Percentiles rank a stretch among this genome's conserved stretches.
Evolutionary conservation across 30 jellyfish, hydroid and myxozoan genomes (phyloP).

Genomic region (Catostylus mosaicus): DNA sequence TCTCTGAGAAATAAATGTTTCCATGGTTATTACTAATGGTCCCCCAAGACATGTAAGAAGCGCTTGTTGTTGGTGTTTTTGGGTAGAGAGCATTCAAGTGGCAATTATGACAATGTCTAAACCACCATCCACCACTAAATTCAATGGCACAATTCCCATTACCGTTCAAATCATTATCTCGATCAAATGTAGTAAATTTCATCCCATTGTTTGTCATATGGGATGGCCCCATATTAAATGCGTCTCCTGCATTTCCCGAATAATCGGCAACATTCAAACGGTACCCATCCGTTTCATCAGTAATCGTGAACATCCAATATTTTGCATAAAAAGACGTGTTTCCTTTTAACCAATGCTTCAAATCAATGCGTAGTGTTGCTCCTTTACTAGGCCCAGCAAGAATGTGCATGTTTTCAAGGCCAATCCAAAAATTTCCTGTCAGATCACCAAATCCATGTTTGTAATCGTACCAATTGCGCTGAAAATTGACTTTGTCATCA

Average conservation of each 20-base stretch:
- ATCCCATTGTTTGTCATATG: neutral
- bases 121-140: slow-evolving; percentile 21
- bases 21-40: slow-evolving; percentile 5
- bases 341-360: slow-evolving; percentile 23
- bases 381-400: slow-evolving; percentile 7
- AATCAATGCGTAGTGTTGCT: neutral
- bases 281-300: slow-evolving; percentile 21
- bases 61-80: neutral
- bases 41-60: slow-evolving; percentile 19
- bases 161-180: neutral
- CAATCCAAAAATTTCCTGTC: slow-evolving; percentile 20
- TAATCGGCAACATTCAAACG: neutral
- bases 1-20: slow-evolving; percentile 27
- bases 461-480: slow-evolving; percentile 22
- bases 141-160: neutral
- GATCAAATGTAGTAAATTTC: slow-evolving; percentile 5
- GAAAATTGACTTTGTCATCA: slow-evolving; percentile 33
- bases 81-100: slow-evolving; percentile 13
- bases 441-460: slow-evolving; percentile 49
- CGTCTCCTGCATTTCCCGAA: slow-evolving; percentile 40
- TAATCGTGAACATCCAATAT: slow-evolving; percentile 18
- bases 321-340: slow-evolving; percentile 19
- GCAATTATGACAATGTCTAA: neutral
- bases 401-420: slow-evolving; percentile 30
- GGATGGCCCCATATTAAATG: neutral